Base-by-base conservation (phyloP, 2,888 invertebrate species). In the Pandemis heparana region DNA sequence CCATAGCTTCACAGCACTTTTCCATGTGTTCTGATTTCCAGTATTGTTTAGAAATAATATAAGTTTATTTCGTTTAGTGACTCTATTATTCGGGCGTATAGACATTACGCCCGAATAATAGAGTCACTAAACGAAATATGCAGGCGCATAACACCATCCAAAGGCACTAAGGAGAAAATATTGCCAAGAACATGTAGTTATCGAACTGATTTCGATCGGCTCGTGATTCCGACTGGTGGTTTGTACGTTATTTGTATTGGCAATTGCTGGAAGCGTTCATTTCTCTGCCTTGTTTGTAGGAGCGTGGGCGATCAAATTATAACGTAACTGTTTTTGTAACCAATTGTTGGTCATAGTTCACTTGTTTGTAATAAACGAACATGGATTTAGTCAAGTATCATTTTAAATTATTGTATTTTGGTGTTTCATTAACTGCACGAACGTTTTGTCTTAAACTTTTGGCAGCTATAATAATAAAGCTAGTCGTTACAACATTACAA, bases 191-290 rank as follows among this genome's bases (percentile, higher is more conserved):
- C 62, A 46, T 51, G 65, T 65, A 70, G 64, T 74, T 70, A 61
- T 14, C 4, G 41, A 32, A 65, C 74, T 53, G 70, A 74, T 74
- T 74, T 7, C 69, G 32, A 74, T 74, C 74, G 10, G n/a, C 43
- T 60, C 74, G 74, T 74, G 74, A 70, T 65, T 60, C 64, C 8
- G 16, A 51, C 6, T 38, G 56, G 73, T 59, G 64, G 59, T 62
- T 62, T 62, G 46, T 46, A 72, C 67, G 48, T 23, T 64, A 65
- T 61, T 74, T 46, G 62, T 59, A 64, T 43, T 63, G 68, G 39
- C 51, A 64, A 73, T 1, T 39, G 73, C 68, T 64, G 6, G 59
- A 3, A 59, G 68, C 68, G 48, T 8, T 23, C 43, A 73, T 48
- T 51, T 41, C 23, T 8, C 9, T 56, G n/a, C 72, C 67, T 64